Conservation (phyloP, 2,113 vertebrate species). For the Cyprinodon brontotheroides region DNA sequence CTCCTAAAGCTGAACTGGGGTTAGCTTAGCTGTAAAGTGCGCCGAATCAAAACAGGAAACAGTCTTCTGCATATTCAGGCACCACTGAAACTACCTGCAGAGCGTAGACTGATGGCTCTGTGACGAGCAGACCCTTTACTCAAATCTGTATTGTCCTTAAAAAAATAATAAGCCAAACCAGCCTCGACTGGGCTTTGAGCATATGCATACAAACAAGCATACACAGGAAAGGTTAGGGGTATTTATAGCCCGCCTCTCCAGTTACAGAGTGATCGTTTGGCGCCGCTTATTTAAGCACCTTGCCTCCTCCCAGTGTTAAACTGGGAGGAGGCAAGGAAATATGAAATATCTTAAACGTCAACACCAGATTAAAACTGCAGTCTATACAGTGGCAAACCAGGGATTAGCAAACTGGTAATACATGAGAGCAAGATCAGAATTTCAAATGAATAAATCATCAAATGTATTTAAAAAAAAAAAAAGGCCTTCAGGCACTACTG, state of each 20-base stretch:
- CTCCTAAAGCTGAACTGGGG: slow-evolving; percentile 38
- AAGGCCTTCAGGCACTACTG: slow-evolving; percentile 32
- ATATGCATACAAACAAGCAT: slow-evolving; percentile 61
- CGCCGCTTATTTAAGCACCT: slow-evolving; percentile 77
- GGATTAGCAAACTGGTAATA: background rate
- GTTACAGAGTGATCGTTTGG: slow-evolving; percentile 77
- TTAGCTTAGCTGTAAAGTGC: slow-evolving; percentile 19
- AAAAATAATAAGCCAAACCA: slow-evolving; percentile 25
- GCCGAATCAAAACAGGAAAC: slow-evolving; percentile 32
- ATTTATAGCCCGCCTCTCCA: slow-evolving; percentile 81
- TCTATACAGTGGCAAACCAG: background rate
- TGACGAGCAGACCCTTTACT: slow-evolving; percentile 6
- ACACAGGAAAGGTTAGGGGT: slow-evolving; percentile 80
- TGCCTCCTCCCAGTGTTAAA: slow-evolving; percentile 62
- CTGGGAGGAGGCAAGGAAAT: slow-evolving; percentile 24
- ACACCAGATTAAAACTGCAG: background rate
- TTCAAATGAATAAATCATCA: slow-evolving; percentile 4
- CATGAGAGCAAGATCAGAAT: background rate
- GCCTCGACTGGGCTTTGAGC: slow-evolving; percentile 44
- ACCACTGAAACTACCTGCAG: slow-evolving; percentile 17
- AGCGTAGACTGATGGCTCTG: slow-evolving; percentile 15
- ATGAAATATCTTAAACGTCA: slow-evolving; percentile 16
- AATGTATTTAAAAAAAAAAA: slow-evolving; percentile 10
- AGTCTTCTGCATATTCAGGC: slow-evolving; percentile 60
- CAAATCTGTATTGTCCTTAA: slow-evolving; percentile 55